Base-by-base conservation (phyloP, 1,140 invertebrate species). In the Drosophila arawakana region DNA sequence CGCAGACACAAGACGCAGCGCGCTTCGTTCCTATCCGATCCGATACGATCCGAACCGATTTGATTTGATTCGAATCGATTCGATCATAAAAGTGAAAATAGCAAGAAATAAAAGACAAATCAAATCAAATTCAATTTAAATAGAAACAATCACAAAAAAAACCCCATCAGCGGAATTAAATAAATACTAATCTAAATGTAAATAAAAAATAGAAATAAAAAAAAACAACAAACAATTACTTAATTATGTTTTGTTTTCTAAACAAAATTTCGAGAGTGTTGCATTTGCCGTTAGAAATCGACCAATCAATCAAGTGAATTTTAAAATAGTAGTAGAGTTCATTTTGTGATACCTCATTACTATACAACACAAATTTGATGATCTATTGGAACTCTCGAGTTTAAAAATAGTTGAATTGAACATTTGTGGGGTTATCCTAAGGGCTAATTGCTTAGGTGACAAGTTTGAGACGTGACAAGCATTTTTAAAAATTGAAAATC, bases 1-100 rank as follows among this genome's bases (percentile, higher is more conserved):
- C 83, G 80, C 84, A 89, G 80, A 88, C 70, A 69, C 77, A 88
- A 86, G 84, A 89, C 83, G 84, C 84, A 83, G 77, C 81, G 73
- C 79, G 67, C 63, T 67, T 61, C 54, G 54, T 60, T 65, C 63
- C 25, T 6, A 30, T 30, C 4, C 25, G 25, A 30, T 30, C 25
- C 25, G 25, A 3, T 5, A 30, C 25, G 25, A 30, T 30, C 25
- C 25, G 25, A 30, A 30, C 25, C 25, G 25, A 30, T 30, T 30
- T 30, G 25, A 30, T 30, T 30, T 30, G 25, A 30, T 30, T 30
- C 25, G 25, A 30, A 30, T 30, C 25, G 25, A 30, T 30, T 30
- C 82, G 78, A 81, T 81, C 74, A 76, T 49, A 70, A 66, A 70
- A 85, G 71, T 78, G 71, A 70, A 76, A 75, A 73, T 73, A 60